Percentiles rank a stretch among this genome's conserved stretches.
Evolutionary conservation across 2,888 invertebrate species (phyloP).

Genomic region (Drosophila longiperda): DNA sequence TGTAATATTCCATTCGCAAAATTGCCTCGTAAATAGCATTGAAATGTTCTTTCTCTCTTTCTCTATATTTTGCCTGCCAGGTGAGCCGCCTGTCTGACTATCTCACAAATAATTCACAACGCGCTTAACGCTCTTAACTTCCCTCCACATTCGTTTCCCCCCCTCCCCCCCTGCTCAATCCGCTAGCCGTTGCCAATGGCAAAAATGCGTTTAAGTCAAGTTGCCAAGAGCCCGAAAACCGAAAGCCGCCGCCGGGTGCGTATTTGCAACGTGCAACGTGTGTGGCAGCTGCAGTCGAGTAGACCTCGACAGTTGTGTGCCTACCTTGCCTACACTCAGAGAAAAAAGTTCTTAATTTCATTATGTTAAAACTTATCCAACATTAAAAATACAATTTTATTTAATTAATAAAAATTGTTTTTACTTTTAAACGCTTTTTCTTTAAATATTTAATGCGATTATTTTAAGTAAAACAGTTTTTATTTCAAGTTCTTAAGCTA

Average conservation of each 20-base stretch:
- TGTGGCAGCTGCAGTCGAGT: slow-evolving; percentile 69
- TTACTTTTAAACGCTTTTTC: not conserved
- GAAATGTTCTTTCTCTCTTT: slow-evolving; percentile 27
- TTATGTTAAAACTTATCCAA: not conserved
- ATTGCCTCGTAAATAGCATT: slow-evolving; percentile 60
- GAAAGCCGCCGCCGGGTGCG: slow-evolving; percentile 60
- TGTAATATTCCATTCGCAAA: slow-evolving; percentile 53
- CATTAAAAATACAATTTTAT: not conserved
- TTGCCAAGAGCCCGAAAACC: slow-evolving; percentile 62
- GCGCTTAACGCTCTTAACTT: slow-evolving; percentile 58
- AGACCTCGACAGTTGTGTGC: slow-evolving; percentile 37
- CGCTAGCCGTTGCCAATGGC: slow-evolving; percentile 53
- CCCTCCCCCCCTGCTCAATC: not conserved
- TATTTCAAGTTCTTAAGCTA: not conserved
- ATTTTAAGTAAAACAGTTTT: not conserved
- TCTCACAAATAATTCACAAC: slow-evolving; percentile 73
- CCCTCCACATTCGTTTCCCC: not conserved
- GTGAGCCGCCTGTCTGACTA: slow-evolving; percentile 20
- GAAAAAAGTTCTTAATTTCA: not conserved
- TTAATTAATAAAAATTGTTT: not conserved
- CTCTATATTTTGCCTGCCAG: not conserved
- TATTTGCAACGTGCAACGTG: slow-evolving; percentile 71
- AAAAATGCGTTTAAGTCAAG: slow-evolving; percentile 79
- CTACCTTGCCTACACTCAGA: slow-evolving; percentile 5
- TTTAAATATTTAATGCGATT: not conserved